Base-by-base conservation (phyloP, 2,113 vertebrate species). In the Pluvianellus socialis region DNA sequence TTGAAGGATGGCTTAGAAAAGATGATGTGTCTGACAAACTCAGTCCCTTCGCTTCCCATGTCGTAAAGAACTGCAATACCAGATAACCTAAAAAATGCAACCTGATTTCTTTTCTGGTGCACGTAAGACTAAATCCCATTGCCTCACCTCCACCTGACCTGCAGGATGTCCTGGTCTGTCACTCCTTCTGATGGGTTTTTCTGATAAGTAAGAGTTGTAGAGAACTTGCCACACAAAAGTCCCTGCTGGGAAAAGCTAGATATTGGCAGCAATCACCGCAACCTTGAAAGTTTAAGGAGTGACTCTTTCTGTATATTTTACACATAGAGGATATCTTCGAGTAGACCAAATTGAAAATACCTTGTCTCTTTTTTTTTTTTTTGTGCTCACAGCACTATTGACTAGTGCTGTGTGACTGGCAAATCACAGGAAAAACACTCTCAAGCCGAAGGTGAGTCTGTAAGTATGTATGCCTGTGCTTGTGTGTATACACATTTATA, bases 401-500 rank as follows among this genome's bases (percentile, higher is more conserved):
- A 53, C 18, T 38, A 59, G 62, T 11, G 16, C 65, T 40, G 11
- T 71, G 61, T 67, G 44, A 52, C 67, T 19, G 21, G 49, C 58
- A 79, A 79, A 68, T 86, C 24, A 40, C 33, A 59, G 58, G 58
- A 63, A 83, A 42, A 75, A 59, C 42, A n/a, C 44, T 82, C 75
- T 52, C 9, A 68, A 15, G 66, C 26, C 83, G 77, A 70, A 76
- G 72, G 44, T 52, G 23, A 65, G 26, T 30, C 66, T 65, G 55
- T 32, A 58, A 50, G n/a, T 49, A 52, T 2, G 5, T 17, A 27
- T 74, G 45, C 45, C 68, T 35, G 35, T 33, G 26, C 13, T 65
- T 40, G 38, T 35, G 26, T 13, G 14, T 38, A 14, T 3, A 56
- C 18, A 23, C 0, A 0, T 61, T 68, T 67, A 16, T 68, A 30